These are phyloP conservation scores for Anthrax anthrax DNA, from an alignment of 2,888 invertebrate species.

Conservation along the genomic window DNA sequence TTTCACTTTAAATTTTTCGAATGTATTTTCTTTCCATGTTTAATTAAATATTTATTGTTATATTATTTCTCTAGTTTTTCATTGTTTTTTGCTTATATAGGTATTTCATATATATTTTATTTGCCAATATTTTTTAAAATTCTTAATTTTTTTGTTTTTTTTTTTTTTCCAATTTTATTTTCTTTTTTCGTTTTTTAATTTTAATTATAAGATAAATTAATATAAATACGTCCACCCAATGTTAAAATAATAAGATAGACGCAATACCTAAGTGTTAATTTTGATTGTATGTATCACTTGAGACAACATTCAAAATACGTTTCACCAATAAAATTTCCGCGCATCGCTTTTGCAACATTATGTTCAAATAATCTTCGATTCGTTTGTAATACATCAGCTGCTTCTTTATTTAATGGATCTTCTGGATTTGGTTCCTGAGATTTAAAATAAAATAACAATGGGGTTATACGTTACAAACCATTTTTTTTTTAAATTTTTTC, in stretches of 20 bases:
- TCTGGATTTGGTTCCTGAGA: slow-evolving; percentile 93
- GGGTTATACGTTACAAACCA: not conserved
- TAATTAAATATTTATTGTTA: too few relatives aligned
- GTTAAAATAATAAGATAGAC: slow-evolving; percentile 28
- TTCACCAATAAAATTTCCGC: slow-evolving; percentile 88
- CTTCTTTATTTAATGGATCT: slow-evolving; percentile 96
- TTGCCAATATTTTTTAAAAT: not conserved
- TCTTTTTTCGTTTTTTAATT: slow-evolving; percentile 7
- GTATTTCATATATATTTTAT: too few relatives aligned
- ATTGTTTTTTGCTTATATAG: too few relatives aligned
- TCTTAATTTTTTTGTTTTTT: slow-evolving; percentile 1
- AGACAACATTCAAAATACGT: slow-evolving; percentile 92
- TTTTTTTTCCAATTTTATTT: slow-evolving; percentile 1
- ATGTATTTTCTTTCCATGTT: too few relatives aligned
- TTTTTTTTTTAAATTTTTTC: not conserved
- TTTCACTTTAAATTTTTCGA: too few relatives aligned
- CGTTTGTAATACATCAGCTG: slow-evolving; percentile 90
- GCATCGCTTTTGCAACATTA: slow-evolving; percentile 91
- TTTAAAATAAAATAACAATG: slow-evolving; percentile 11
- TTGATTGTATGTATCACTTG: slow-evolving; percentile 55
- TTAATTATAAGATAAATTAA: slow-evolving; percentile 28
- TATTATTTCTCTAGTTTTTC: too few relatives aligned
- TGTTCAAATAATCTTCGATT: slow-evolving; percentile 90
- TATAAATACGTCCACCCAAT: slow-evolving; percentile 29
- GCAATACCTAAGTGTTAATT: slow-evolving; percentile 32